Base-by-base conservation (phyloP, 2,113 vertebrate species). In the Meleagris gallopavo region DNA sequence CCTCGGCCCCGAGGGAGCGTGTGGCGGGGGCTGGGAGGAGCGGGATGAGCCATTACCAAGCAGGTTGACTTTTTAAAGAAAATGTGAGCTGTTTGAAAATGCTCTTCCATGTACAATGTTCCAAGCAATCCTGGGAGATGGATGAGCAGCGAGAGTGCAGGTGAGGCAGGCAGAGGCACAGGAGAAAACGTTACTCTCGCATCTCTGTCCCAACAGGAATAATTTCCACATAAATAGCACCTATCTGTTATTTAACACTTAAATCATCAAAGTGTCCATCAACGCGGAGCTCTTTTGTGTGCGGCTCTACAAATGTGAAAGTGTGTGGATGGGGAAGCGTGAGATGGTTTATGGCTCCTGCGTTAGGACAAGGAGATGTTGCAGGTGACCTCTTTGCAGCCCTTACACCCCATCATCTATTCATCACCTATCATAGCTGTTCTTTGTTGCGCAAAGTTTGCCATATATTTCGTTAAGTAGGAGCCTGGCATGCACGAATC, bases 1-100 rank as follows among this genome's bases (percentile, higher is more conserved):
- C 93, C 90, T 84, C 1, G 7, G 69, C 80, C 95, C 90, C 92
- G 25, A 57, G 96, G 89, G 96, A 93, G 61, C 2, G 1, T 2
- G 40, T 82, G 90, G 86, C 77, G 72, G 76, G 57, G 83, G 86
- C 83, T 94, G 94, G 95, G 95, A 96, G 96, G 95, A 94, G 92
- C 90, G 61, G 95, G 70, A 92, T 92, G 84, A 95, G 89, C 93
- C 94, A 93, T 97, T 95, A 93, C 80, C n/a, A 91, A 92, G 88
- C 81, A 90, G 83, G 91, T 82, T 97, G 95, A 93, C 95, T 97
- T 94, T 94, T 92, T 82, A 79, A 94, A 93, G 95, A 89, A 93
- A 96, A 93, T 96, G 93, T 93, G 94, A 97, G 92, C 94, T 94
- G 94, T 95, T 96, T 96, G 89, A 94, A 97, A 97, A 96, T 97